Evolutionary conservation across 1,140 invertebrate genomes (phyloP).

Genomic region (Drosophila kepulauana): DNA sequence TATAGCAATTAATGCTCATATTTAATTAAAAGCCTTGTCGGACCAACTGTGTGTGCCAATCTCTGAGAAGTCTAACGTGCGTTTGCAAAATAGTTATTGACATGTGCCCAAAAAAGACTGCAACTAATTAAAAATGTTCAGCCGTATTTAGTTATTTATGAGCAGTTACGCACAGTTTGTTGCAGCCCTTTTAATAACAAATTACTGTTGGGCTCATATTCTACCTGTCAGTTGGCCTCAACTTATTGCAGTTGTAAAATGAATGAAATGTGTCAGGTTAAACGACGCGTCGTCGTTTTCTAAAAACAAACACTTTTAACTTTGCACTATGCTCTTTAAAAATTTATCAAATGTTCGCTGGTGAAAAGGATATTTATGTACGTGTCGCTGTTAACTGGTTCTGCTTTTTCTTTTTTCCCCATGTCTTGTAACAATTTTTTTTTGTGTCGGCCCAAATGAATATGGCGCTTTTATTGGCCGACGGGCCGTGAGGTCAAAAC

Average conservation of each 20-base stretch:
- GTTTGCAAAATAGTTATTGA: slow-evolving; percentile 8
- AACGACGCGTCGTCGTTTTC: slow-evolving; percentile 50
- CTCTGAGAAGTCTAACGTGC: background rate
- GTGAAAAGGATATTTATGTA: slow-evolving; percentile 40
- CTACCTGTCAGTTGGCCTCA: slow-evolving; percentile 16
- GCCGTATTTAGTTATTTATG: background rate
- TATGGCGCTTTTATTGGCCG: slow-evolving; percentile 34
- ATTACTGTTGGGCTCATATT: slow-evolving; percentile 21
- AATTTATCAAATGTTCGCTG: slow-evolving; percentile 52
- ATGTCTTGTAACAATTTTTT: background rate
- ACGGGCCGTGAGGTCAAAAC: slow-evolving; percentile 39
- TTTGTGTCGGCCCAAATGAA: background rate
- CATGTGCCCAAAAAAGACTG: background rate
- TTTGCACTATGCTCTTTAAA: slow-evolving; percentile 43
- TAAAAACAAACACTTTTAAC: slow-evolving; percentile 24
- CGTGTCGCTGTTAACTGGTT: background rate
- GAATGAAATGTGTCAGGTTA: slow-evolving; percentile 57
- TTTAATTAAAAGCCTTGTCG: background rate
- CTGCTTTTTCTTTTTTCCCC: background rate
- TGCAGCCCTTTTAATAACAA: slow-evolving; percentile 57
- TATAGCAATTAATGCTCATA: background rate
- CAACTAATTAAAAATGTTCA: background rate
- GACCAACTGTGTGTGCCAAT: background rate
- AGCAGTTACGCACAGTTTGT: background rate
- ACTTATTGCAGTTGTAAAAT: slow-evolving; percentile 42